Evolutionary conservation across 1,140 invertebrate species (phyloP), one percentile per base, ranked within the genome.

Genomic region (Drosophila paulistorum): DNA sequence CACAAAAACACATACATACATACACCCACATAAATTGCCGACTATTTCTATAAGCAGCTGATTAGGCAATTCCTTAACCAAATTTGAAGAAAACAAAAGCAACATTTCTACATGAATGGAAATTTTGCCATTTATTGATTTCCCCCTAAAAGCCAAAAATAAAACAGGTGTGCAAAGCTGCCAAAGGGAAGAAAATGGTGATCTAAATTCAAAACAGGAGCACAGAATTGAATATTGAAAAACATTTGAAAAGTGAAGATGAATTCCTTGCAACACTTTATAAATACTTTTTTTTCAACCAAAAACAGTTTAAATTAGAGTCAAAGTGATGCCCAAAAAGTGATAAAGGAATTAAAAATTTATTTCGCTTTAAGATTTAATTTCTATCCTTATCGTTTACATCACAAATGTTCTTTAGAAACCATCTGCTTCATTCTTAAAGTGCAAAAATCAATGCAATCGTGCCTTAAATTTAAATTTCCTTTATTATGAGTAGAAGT

Each of bases 31-130:
- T 33, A 17, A 7, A 17, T 39, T 75, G 48, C 17, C 20, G 67
- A 59, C 35, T 77, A 77, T 77, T 77, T 77, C 51, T 77, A 77
- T 45, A 57, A 35, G 37, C 74, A 77, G 74, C 74, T 77, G 74
- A 77, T 77, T 77, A 70, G 69, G 73, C 66, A 64, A 69, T 55
- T 37, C 17, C 20, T 20, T 51, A 20, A 10, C 58, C 39, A 54
- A 71, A 75, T 26, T 23, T 9, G 7, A 17, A 20, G 5, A 30
- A 30, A 30, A 30, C 30, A 30, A 30, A 30, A 30, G 30, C 30
- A 58, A 55, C 2, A 33, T 6, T 37, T 69, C 72, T 54, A 69
- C 33, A 20, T 75, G 65, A 75, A 45, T 55, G 42, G 54, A 42
- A 64, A 60, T 54, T 59, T 33, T 42, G 37, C 10, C 7, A 30